These are phyloP conservation scores for Myiopsitta monachus DNA, from an alignment of 2,113 vertebrate species.

Conservation along the genomic window DNA sequence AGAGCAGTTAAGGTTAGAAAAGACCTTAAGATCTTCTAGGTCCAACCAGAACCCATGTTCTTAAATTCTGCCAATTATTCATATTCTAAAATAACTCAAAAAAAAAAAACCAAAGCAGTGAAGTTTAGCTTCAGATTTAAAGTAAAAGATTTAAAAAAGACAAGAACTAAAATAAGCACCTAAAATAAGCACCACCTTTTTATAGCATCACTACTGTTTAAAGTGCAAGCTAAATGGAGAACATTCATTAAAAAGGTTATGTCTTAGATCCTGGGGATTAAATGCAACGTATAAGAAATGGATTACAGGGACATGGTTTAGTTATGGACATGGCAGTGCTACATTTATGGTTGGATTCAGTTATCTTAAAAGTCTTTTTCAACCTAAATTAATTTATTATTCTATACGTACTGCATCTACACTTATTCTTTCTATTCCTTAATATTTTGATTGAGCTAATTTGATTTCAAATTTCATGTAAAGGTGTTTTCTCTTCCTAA, in stretches of 20 bases:
- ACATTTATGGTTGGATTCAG: accelerated
- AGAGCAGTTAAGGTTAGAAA: background rate
- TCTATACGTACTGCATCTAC: background rate
- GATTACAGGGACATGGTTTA: background rate
- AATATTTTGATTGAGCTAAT: background rate
- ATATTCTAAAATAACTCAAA: background rate
- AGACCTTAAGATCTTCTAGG: background rate
- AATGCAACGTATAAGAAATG: background rate
- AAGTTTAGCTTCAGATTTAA: background rate
- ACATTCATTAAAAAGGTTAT: background rate
- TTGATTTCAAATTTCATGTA: background rate
- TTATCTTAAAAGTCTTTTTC: background rate
- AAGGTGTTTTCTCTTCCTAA: background rate
- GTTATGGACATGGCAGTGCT: background rate
- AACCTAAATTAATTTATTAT: background rate
- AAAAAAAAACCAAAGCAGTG: background rate
- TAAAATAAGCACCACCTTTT: background rate
- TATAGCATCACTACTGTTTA: background rate
- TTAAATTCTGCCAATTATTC: background rate
- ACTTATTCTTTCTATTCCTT: background rate
- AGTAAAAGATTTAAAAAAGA: background rate
- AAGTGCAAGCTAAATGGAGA: background rate
- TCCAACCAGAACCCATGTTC: accelerated
- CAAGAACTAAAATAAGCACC: background rate
- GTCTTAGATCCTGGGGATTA: background rate